A percentile compares a stretch with the other conserved stretches of the same genome.
Evolutionary conservation across 2,888 invertebrate species (phyloP).

Genomic region (Lathronympha strigana): DNA sequence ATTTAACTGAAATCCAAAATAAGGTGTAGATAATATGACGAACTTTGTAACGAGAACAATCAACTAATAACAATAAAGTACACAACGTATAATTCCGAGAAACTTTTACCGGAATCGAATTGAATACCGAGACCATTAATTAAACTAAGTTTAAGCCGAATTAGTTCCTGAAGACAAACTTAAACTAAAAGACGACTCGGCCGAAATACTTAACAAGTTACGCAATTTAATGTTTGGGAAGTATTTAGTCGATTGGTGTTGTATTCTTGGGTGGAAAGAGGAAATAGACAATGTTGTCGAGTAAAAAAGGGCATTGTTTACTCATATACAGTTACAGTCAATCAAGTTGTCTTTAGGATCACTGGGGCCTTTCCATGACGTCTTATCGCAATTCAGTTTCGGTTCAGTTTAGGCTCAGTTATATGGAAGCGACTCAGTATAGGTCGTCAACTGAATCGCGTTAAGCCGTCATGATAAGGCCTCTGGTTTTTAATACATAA

Average conservation of each 20-base stretch:
- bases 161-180: conserved; percentile 23
- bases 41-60: background rate
- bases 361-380: too few relatives aligned
- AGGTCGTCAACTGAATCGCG: too few relatives aligned
- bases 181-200: conserved; percentile 25
- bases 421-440: too few relatives aligned
- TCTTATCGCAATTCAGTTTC: too few relatives aligned
- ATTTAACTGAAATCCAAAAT: too few relatives aligned
- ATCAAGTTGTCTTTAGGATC: too few relatives aligned
- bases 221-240: conserved; percentile 19
- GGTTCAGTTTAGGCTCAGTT: too few relatives aligned
- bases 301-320: too few relatives aligned
- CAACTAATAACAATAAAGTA: background rate
- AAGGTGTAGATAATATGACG: too few relatives aligned
- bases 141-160: conserved; percentile 27
- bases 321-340: too few relatives aligned
- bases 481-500: too few relatives aligned
- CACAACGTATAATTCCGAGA: background rate
- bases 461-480: too few relatives aligned
- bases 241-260: conserved; percentile 3
- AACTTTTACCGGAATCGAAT: conserved; percentile 28
- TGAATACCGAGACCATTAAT: conserved; percentile 15
- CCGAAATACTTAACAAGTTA: conserved; percentile 29
- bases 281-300: background rate
- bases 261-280: background rate